Evolutionary conservation across 1,140 invertebrate species (phyloP), one percentile per base, ranked within the genome.

Genomic region (Panagrolaimus sp.): DNA sequence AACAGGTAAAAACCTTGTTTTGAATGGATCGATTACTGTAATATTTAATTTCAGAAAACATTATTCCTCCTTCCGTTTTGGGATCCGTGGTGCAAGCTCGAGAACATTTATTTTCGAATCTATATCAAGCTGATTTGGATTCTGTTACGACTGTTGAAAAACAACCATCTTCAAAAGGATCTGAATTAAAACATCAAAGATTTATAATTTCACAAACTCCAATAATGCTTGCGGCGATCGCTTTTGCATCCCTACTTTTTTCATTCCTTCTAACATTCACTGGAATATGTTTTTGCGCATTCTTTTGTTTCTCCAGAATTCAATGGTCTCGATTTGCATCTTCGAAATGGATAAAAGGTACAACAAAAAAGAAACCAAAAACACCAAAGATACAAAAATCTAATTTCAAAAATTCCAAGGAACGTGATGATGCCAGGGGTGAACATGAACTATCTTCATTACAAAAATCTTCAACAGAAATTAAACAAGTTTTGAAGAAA

Each of bases 21-120:
- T n/a, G n/a, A n/a, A n/a, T n/a, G n/a, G 7, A 38, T 38, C 2
- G 7, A 21, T 3, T 3, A 58, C 52, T 3, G 52, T n/a, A 58
- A 28, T 58, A n/a, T 48, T 58, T n/a, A n/a, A n/a, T 52, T 58
- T 28, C 17, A 58, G 52, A 58, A 21, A 58, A 58, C 17, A 6
- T 58, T 12, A 28, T 58, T 28, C 52, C 52, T 10, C 14, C 52
- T 12, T 21, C 21, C 12, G 21, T 21, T 4, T 4, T 58, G 21
- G 52, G 52, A 58, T 26, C 21, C 8, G 52, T 58, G 15, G 28
- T 58, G 10, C 52, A 58, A 58, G 52, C 52, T 21, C 15, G 52
- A 6, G 52, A 58, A 58, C 52, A 58, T 28, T 28, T 58, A 26
- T 28, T 58, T 10, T 58, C 52, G 4, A 58, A 26, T 21, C 17